phyloP scores from a whole-genome alignment of 2,797 vertebrate genomes.

The Menidia menidia region DNA sequence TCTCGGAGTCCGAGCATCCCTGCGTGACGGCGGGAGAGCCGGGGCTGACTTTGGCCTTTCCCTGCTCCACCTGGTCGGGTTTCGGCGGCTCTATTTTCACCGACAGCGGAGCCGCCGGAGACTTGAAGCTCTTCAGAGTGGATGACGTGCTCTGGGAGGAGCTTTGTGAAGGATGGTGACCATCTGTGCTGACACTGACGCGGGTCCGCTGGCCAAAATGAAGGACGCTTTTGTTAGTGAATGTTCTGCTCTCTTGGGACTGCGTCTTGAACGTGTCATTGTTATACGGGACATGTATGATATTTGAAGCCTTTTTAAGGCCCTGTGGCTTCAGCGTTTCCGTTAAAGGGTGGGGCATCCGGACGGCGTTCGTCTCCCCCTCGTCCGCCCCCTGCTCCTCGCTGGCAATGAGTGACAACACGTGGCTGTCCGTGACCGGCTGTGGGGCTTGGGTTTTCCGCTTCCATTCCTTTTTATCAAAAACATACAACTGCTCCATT shows the following conservation, averaged over 20 bases:
- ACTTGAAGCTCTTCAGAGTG: slow-evolving; percentile 56
- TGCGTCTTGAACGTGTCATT: slow-evolving; percentile 59
- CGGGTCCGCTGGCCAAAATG: slow-evolving; percentile 68
- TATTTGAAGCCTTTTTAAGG: slow-evolving; percentile 48
- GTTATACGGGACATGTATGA: slow-evolving; percentile 68
- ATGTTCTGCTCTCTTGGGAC: slow-evolving; percentile 63
- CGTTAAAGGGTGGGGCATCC: slow-evolving; percentile 52
- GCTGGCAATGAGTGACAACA: slow-evolving; percentile 89
- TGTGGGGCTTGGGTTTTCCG: slow-evolving; percentile 88
- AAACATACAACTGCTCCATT: slow-evolving; percentile 97
- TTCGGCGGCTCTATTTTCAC: slow-evolving; percentile 77
- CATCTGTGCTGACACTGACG: slow-evolving; percentile 59
- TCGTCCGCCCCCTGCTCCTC: slow-evolving; percentile 79
- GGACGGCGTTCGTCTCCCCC: slow-evolving; percentile 47
- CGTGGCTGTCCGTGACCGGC: slow-evolving; percentile 89
- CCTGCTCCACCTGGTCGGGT: slow-evolving; percentile 55
- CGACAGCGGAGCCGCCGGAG: slow-evolving; percentile 61
- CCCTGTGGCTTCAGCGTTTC: slow-evolving; percentile 37
- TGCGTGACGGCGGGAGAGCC: slow-evolving; percentile 58
- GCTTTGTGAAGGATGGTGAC: slow-evolving; percentile 48
- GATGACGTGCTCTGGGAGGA: slow-evolving; percentile 51
- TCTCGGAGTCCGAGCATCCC: slow-evolving; percentile 83
- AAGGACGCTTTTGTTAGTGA: slow-evolving; percentile 76
- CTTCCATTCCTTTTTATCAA: slow-evolving; percentile 93
- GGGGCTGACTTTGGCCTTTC: slow-evolving; percentile 53